phyloP scores from a whole-genome alignment of 2,797 vertebrate species.

The Fratercula arctica region DNA sequence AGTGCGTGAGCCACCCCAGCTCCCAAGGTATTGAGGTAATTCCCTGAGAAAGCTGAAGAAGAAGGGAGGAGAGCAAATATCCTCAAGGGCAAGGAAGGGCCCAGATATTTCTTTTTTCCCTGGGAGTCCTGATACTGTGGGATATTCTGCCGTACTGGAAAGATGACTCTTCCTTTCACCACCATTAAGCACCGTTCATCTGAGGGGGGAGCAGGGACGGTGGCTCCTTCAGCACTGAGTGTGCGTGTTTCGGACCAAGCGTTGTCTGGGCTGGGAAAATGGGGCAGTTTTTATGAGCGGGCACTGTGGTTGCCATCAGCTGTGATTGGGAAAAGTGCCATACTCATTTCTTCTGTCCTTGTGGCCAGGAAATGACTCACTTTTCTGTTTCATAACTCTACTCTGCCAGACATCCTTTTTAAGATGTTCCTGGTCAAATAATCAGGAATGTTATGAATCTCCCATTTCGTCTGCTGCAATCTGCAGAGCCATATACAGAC shows the following conservation, averaged over 20 bases:
- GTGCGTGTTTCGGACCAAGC: rapidly evolving
- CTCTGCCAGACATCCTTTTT: neutral
- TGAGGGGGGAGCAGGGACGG: neutral
- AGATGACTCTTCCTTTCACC: neutral
- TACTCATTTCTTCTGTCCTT: neutral
- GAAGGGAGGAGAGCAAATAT: neutral
- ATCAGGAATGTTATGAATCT: neutral
- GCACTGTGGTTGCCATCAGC: neutral
- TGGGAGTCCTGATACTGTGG: neutral
- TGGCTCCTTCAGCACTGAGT: neutral
- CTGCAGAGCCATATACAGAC: neutral
- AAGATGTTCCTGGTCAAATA: neutral
- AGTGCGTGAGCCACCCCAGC: neutral
- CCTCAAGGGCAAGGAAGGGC: neutral
- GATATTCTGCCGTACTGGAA: neutral
- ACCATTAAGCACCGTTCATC: neutral
- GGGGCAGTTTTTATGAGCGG: neutral
- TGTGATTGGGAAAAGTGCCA: neutral
- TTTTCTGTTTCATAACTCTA: conserved; percentile 1
- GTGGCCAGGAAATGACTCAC: neutral
- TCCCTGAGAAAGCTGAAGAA: neutral
- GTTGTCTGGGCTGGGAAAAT: neutral
- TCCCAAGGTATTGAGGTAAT: neutral
- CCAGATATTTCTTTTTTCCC: neutral
- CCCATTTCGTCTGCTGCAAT: neutral